These are phyloP conservation scores for Callionymus lyra DNA, from an alignment of 2,113 vertebrate genomes.

Conservation along the genomic window DNA sequence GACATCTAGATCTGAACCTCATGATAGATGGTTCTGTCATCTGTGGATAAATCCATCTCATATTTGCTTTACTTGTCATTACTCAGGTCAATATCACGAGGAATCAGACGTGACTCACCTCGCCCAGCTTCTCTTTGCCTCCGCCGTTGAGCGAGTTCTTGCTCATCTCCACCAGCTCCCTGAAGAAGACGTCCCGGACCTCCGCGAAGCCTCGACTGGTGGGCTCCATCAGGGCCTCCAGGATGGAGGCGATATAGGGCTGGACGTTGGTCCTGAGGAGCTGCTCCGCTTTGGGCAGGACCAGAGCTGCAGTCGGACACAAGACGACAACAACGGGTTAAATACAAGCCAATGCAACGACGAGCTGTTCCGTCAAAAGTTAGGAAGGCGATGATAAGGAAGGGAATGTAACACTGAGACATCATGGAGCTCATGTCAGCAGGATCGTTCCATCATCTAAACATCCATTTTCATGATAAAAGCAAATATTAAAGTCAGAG, in stretches of 20 bases:
- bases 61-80: too few species aligned
- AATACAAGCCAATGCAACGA: neutral
- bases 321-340: neutral
- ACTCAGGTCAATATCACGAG: too few species aligned
- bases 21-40: too few species aligned
- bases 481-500: too few species aligned
- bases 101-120: slow-evolving; percentile 66
- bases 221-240: slow-evolving; percentile 93
- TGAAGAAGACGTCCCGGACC: slow-evolving; percentile 86
- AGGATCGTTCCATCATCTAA: too few species aligned
- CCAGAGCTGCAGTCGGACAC: slow-evolving; percentile 61
- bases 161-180: slow-evolving; percentile 89
- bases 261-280: slow-evolving; percentile 82
- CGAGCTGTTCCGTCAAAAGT: too few species aligned
- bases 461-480: too few species aligned
- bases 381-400: too few species aligned
- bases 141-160: slow-evolving; percentile 85
- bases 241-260: slow-evolving; percentile 88
- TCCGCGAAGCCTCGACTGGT: slow-evolving; percentile 91
- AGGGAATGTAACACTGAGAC: too few species aligned
- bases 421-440: too few species aligned
- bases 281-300: slow-evolving; percentile 83
- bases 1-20: too few species aligned
- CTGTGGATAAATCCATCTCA: too few species aligned
- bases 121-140: slow-evolving; percentile 78